A percentile compares a stretch with the other conserved stretches of the same genome.
phyloP scores from a whole-genome alignment of 92 coral and sea anemone genomes.

The Palythoa grandiflora region DNA sequence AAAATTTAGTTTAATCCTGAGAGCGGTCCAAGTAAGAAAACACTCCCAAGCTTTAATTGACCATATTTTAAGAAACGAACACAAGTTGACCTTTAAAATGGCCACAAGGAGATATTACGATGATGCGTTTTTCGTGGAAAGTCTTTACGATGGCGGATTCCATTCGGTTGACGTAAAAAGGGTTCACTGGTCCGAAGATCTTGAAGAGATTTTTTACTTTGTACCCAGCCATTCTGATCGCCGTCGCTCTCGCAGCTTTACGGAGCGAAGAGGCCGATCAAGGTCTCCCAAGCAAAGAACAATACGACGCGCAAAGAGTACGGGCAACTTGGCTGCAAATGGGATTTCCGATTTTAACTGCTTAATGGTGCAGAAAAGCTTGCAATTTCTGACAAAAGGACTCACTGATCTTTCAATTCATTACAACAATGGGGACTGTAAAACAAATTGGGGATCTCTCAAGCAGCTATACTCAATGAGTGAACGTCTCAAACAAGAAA shows the following conservation, averaged over 20 bases:
- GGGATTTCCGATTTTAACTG: slow-evolving; percentile 66
- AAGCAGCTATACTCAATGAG: slow-evolving; percentile 64
- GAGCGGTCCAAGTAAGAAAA: background rate
- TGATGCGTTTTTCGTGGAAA: slow-evolving; percentile 22
- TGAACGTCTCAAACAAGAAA: slow-evolving; percentile 67
- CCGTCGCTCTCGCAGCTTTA: slow-evolving; percentile 46
- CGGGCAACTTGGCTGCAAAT: slow-evolving; percentile 35
- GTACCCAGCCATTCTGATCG: slow-evolving; percentile 52
- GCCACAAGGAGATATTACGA: slow-evolving; percentile 29
- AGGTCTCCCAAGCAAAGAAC: slow-evolving; percentile 45
- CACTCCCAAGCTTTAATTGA: background rate
- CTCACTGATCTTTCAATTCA: slow-evolving; percentile 56
- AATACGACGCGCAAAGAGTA: slow-evolving; percentile 36
- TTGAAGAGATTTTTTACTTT: slow-evolving; percentile 67
- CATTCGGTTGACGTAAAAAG: slow-evolving; percentile 45
- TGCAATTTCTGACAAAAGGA: slow-evolving; percentile 63
- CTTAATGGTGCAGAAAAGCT: slow-evolving; percentile 68
- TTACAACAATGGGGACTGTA: slow-evolving; percentile 45
- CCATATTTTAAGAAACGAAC: background rate
- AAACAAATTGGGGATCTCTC: slow-evolving; percentile 56
- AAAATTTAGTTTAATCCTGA: slow-evolving; percentile 9
- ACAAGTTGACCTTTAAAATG: background rate
- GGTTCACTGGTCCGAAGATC: slow-evolving; percentile 73
- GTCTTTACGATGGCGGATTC: background rate
- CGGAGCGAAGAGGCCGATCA: slow-evolving; percentile 51